Base-by-base conservation (phyloP, 1,140 invertebrate species). In the Galleria mellonella region DNA sequence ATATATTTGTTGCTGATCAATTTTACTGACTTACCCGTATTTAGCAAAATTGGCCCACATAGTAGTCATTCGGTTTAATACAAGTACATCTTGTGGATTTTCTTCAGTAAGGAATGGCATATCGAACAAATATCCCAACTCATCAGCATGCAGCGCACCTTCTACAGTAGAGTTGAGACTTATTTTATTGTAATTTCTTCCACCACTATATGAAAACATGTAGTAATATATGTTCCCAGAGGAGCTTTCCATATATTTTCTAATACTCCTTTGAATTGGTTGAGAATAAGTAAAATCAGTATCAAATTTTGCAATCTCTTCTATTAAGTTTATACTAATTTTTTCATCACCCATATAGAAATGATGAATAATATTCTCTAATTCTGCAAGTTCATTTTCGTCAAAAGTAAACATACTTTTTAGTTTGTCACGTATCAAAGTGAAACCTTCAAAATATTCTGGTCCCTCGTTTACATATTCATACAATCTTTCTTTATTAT, bases 21-120 rank as follows among this genome's bases (percentile, higher is more conserved):
- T 3, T 3, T 23, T 23, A 23, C 6, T 14, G 2, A 46, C 31
- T 40, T 46, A 52, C 43, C 49, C 38, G 11, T 45, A 45, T 29
- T 51, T 51, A 4, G 14, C 43, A 38, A 52, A 52, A 32, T 52
- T 46, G 4, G 50, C 37, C 43, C 43, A 46, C 28, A 52, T 30
- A 9, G 31, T 31, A 8, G 43, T 52, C 17, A 52, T 42, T 12
- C 9, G 17, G 15, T 52, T 43, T 27, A 42, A 4, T 1, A 52
- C 17, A 1, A 46, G 9, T 27, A 41, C 17, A 15, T 52, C 43
- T 23, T 43, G 15, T 8, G n/a, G 17, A 37, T n/a, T 14, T 15
- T n/a, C 9, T 11, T 40, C 31, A 9, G 14, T 10, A 9, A 32
- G 10, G 11, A n/a, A 36, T 9, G 27, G 29, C 1, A 51, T 17